phyloP scores from a whole-genome alignment of 2,888 invertebrate genomes.

The Parascotia fuliginaria region DNA sequence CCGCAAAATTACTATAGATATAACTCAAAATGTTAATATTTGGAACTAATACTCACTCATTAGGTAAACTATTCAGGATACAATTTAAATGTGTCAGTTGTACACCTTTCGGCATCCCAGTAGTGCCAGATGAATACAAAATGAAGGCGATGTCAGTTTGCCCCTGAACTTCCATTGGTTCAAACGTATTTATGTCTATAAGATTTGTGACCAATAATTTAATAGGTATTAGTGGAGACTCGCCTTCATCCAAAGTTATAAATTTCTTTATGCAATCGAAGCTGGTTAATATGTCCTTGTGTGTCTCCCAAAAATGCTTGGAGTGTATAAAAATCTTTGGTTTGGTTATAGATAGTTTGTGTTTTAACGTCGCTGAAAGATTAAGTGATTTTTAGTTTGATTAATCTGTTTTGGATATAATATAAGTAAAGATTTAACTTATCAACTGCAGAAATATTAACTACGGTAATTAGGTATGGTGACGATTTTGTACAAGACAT shows the following conservation, averaged over 20 bases:
- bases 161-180: constrained; percentile 77
- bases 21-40: constrained; percentile 41
- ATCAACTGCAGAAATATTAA: too few relatives aligned
- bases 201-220: constrained; percentile 49
- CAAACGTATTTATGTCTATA: constrained; percentile 57
- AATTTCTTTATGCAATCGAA: constrained; percentile 57
- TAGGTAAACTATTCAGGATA: constrained; percentile 62
- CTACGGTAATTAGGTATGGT: too few relatives aligned
- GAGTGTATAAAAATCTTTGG: constrained; percentile 89
- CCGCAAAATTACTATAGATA: constrained; percentile 9
- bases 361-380: constrained; percentile 86
- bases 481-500: too few relatives aligned
- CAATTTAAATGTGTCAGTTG: constrained; percentile 87
- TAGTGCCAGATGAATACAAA: constrained; percentile 90
- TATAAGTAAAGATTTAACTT: too few relatives aligned
- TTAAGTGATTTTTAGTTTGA: neutral
- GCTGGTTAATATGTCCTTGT: constrained; percentile 53
- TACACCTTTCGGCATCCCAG: constrained; percentile 89
- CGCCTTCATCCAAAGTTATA: constrained; percentile 56
- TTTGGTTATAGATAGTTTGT: constrained; percentile 87
- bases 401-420: too few relatives aligned
- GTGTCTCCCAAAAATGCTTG: constrained; percentile 72
- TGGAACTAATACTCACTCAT: constrained; percentile 56
- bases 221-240: constrained; percentile 45
- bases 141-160: constrained; percentile 68